A percentile compares a stretch with the other conserved stretches of the same genome.
Conservation (phyloP, 2,113 vertebrate genomes). For the Pituophis catenifer region DNA sequence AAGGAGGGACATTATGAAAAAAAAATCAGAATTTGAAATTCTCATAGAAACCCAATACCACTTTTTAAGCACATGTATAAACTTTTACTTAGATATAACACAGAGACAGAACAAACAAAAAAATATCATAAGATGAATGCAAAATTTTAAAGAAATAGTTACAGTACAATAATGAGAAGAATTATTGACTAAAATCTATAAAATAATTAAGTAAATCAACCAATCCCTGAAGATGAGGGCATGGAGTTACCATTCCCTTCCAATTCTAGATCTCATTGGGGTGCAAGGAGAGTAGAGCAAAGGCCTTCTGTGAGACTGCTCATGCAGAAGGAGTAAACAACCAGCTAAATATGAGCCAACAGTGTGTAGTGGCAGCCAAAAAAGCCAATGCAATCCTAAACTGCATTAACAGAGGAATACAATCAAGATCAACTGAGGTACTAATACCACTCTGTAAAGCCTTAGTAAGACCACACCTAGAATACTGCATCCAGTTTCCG, state of each 20-base stretch:
- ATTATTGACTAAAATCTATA: background rate
- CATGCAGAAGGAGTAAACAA: background rate
- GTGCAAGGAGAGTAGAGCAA: background rate
- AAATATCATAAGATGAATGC: background rate
- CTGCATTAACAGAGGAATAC: too few species aligned
- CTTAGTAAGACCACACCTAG: too few species aligned
- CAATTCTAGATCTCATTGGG: background rate
- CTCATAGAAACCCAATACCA: background rate
- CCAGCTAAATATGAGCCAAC: too few species aligned
- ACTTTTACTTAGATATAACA: background rate
- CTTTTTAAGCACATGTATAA: background rate
- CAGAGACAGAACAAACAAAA: background rate
- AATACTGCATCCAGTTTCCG: too few species aligned
- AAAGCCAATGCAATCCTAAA: too few species aligned
- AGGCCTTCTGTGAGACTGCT: background rate
- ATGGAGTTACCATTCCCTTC: background rate
- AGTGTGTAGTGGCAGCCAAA: too few species aligned
- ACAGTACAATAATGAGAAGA: background rate
- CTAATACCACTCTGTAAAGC: too few species aligned
- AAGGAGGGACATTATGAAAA: too few species aligned
- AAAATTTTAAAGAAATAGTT: background rate
- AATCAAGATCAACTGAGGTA: too few species aligned
- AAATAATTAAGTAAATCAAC: background rate
- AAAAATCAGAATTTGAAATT: background rate
- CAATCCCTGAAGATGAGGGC: background rate